Evolutionary conservation across 2,113 vertebrate species (phyloP), one percentile per base, ranked within the genome.

Genomic region (Cyanocitta stelleri): DNA sequence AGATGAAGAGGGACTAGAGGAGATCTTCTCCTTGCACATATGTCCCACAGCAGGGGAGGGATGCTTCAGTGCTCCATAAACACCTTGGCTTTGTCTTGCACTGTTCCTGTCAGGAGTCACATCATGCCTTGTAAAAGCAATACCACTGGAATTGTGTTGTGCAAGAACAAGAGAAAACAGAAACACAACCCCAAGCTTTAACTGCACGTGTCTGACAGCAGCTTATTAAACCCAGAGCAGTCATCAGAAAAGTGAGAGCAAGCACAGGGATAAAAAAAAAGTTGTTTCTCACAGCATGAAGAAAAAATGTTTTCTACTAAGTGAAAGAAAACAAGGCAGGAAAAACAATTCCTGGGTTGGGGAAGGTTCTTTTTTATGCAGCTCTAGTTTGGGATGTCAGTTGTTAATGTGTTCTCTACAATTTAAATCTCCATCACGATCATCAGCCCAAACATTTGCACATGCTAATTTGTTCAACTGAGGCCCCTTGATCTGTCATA

Each of bases 361-460:
- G 1, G n/a, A 27, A 73, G 9, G 16, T 62, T 63, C 33, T 58
- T 71, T 72, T 74, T 62, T 22, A 35, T 59, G 41, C 41, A 88
- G 23, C 44, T 83, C 43, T 59, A 56, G 33, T 92, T 93, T 84
- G 59, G 72, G 44, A 94, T 55, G 87, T 90, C 85, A 76, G 35
- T 95, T 97, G 68, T 68, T 95, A 94, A 94, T 90, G 86, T 30
- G 76, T 83, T 84, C 83, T 71, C 93, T 96, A 93, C 90, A 81
- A 96, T 97, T 97, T 97, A 98, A 96, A 97, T 97, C 97, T 97
- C 89, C 89, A 87, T 93, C 85, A 85, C 55, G 37, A 27, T 97
- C 77, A 95, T 95, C 90, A 96, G 85, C 88, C 93, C 94, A 98
- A 97, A 97, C 94, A 98, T 96, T 98, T 97, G 96, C 43, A 90